A percentile compares a stretch with the other conserved stretches of the same genome.
Conservation (phyloP, 2,888 invertebrate genomes). For the Synanthedon vespiformis region DNA sequence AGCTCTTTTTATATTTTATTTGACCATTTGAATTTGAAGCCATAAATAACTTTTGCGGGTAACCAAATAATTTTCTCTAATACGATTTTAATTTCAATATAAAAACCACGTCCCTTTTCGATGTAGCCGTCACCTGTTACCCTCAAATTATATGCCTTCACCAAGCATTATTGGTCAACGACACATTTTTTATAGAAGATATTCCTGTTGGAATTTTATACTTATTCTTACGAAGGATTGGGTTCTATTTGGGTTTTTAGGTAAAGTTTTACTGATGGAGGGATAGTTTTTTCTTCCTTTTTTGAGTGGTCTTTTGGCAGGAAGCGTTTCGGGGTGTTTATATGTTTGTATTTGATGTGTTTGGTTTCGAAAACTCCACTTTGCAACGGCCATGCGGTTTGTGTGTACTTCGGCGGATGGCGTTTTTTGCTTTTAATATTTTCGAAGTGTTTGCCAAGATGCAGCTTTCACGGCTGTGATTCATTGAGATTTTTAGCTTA, state of each 20-base stretch:
- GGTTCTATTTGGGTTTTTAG: constrained; percentile 9
- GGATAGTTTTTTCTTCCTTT: constrained; percentile 3
- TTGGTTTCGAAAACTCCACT: constrained; percentile 47
- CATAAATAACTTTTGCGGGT: constrained; percentile 44
- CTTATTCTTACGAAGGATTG: constrained; percentile 10
- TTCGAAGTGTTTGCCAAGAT: constrained; percentile 13
- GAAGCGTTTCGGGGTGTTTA: constrained; percentile 40
- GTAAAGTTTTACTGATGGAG: constrained; percentile 19
- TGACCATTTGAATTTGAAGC: constrained; percentile 1
- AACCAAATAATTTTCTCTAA: constrained; percentile 47
- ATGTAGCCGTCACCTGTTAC: constrained; percentile 39
- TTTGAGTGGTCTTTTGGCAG: background rate
- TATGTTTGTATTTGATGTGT: constrained; percentile 42
- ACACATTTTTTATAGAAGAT: constrained; percentile 12
- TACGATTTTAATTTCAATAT: constrained; percentile 48
- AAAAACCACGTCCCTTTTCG: constrained; percentile 25
- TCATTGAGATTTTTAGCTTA: too few species aligned
- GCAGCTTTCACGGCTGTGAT: too few species aligned
- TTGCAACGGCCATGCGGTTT: constrained; percentile 42
- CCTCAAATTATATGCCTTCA: constrained; percentile 27
- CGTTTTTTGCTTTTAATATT: constrained; percentile 44
- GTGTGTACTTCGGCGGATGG: constrained; percentile 41
- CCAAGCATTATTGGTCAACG: constrained; percentile 15
- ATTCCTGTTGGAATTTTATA: constrained; percentile 11
- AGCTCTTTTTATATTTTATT: too few species aligned